A percentile compares a stretch with the other conserved stretches of the same genome.
phyloP scores from a whole-genome alignment of 2,113 vertebrate genomes.

The Lethenteron reissneri region DNA sequence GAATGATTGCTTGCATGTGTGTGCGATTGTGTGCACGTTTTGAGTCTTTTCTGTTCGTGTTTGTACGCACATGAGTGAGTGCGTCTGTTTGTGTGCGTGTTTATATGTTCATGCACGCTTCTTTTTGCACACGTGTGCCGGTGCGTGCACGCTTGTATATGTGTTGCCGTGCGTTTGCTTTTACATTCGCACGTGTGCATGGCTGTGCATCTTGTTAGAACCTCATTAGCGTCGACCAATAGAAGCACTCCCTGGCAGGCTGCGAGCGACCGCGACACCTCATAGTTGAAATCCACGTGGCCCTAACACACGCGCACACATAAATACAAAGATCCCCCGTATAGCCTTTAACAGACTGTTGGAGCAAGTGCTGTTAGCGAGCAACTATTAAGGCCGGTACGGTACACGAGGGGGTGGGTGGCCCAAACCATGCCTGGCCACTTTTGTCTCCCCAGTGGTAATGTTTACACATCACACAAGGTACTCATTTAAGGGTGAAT shows the following conservation, averaged over 20 bases:
- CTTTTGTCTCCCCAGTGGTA: too few relatives aligned
- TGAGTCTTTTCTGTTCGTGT: background rate
- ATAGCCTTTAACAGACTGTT: too few relatives aligned
- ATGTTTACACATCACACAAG: too few relatives aligned
- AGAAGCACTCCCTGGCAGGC: slow-evolving; percentile 86
- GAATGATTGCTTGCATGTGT: background rate
- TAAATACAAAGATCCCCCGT: too few relatives aligned
- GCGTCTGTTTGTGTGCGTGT: background rate
- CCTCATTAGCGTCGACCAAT: slow-evolving; percentile 91
- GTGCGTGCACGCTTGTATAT: background rate
- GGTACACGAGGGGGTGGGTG: too few relatives aligned
- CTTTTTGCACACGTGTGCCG: background rate
- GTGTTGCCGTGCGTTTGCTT: too few relatives aligned
- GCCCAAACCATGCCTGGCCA: too few relatives aligned
- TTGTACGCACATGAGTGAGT: background rate
- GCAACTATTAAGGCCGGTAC: too few relatives aligned
- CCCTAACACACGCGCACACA: slow-evolving; percentile 27
- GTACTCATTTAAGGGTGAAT: too few relatives aligned
- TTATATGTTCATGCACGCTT: background rate
- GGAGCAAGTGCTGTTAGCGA: too few relatives aligned
- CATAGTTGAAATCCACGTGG: slow-evolving; percentile 92
- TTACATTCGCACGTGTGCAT: too few relatives aligned
- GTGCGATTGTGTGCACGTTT: background rate
- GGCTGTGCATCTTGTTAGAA: slow-evolving; percentile 12
- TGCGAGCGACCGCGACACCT: slow-evolving; percentile 72